Evolutionary conservation across 2,797 vertebrate species (phyloP), one percentile per base, ranked within the genome.

Genomic region (Acipenser ruthenus): DNA sequence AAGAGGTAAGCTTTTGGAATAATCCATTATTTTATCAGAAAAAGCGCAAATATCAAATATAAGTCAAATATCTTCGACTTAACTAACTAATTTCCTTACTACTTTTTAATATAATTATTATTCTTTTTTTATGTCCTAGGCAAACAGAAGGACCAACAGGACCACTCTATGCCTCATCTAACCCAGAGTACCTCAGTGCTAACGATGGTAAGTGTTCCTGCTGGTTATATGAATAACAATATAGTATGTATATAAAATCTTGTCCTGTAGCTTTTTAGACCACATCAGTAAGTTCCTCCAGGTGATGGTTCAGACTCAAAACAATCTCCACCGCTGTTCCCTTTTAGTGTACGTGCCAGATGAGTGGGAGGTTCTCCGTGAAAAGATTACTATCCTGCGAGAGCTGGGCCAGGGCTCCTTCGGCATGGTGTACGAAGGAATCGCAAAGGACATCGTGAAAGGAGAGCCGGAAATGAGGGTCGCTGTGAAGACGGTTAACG

Each of bases 371-470:
- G 95, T 99, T 8, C 87, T 88, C 0, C 89, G 96, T 12, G 97
- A 98, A 56, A 97, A 97, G 86, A 96, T 99, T 79, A 77, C 70
- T 0, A 87, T 99, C 2, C 84, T 98, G 13, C 77, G 90, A 3
- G 97, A 99, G 81, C 84, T 99, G 77, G 97, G 97, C 0, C 97
- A 99, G 77, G 97, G 97, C 61, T 98, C 96, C 68, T 99, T 99
- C 0, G 97, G 97, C 13, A 99, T 99, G 97, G 97, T 99, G 7
- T 99, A 99, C 0, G 95, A 99, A 70, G 97, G 96, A 1, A 87
- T 91, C 0, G 95, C 95, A 79, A 94, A 91, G 78, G 96, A 96
- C 78, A 92, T 98, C 0, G 81, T 99, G 62, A 96, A 97, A 83
- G 96, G 96, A 0, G 95, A 97, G 73, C 82, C 89, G 0, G 94